Evolutionary conservation across 1,140 invertebrate genomes (phyloP).

Genomic region (Parapsyche elsis): DNA sequence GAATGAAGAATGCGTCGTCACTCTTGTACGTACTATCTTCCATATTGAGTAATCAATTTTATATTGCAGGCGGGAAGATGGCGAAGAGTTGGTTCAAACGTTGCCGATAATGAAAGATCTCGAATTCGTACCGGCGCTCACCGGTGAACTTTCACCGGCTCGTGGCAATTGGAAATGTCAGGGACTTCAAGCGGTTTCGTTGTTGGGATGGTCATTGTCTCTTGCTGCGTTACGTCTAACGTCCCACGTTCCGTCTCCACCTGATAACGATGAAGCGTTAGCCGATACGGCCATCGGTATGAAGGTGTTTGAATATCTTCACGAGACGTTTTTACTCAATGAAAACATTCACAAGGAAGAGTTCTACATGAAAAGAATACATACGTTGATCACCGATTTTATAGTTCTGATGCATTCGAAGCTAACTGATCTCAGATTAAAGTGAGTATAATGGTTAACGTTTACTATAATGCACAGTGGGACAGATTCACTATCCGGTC

Average conservation of each 20-base stretch:
- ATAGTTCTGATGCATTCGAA: conserved; percentile 94
- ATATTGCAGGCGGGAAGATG: conserved; percentile 67
- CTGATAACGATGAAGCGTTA: conserved; percentile 43
- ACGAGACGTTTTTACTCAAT: conserved; percentile 78
- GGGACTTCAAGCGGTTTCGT: conserved; percentile 78
- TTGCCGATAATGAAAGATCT: conserved; percentile 79
- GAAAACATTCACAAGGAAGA: conserved; percentile 79
- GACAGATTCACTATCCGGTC: too few relatives aligned
- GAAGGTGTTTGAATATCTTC: conserved; percentile 80
- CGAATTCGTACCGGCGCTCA: conserved; percentile 70
- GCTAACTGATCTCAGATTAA: conserved; percentile 68
- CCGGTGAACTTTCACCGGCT: conserved; percentile 68
- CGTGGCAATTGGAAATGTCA: conserved; percentile 71
- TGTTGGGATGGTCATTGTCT: conserved; percentile 84
- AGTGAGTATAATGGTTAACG: conserved; percentile 72
- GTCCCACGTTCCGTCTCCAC: not conserved
- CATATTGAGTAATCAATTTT: too few relatives aligned
- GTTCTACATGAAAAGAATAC: conserved; percentile 86
- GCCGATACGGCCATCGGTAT: conserved; percentile 49
- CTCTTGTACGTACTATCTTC: too few relatives aligned
- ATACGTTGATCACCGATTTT: conserved; percentile 91
- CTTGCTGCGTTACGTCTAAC: conserved; percentile 80
- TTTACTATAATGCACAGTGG: too few relatives aligned
- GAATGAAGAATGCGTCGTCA: too few relatives aligned
- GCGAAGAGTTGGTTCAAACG: conserved; percentile 75